These are phyloP conservation scores for Pelecanoides urinatrix DNA, from an alignment of 2,113 vertebrate genomes.

Conservation along the genomic window DNA sequence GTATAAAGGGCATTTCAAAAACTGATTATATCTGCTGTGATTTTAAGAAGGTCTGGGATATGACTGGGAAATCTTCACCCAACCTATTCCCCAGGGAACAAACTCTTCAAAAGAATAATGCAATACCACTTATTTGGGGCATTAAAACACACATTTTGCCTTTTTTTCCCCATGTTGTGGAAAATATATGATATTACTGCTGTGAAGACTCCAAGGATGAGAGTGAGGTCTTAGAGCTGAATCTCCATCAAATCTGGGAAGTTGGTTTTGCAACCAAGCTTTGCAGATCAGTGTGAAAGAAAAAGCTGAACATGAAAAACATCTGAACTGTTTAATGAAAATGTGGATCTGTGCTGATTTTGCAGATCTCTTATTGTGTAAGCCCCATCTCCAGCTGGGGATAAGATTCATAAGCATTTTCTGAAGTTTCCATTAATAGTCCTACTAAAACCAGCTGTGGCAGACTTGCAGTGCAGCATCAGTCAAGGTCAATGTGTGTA, in stretches of 20 bases:
- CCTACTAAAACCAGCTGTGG: background rate
- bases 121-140: background rate
- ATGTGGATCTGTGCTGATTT: background rate
- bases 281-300: background rate
- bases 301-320: background rate
- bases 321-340: background rate
- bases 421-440: background rate
- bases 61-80: constrained; percentile 45
- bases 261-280: background rate
- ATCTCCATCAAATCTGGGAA: background rate
- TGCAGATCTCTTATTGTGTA: background rate
- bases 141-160: background rate
- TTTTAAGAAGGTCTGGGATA: constrained; percentile 64
- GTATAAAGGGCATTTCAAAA: constrained; percentile 72
- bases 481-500: background rate
- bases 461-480: background rate
- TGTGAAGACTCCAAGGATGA: background rate
- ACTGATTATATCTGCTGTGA: constrained; percentile 59
- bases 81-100: background rate
- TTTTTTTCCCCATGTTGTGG: background rate
- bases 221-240: background rate
- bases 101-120: constrained; percentile 29
- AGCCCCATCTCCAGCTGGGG: background rate
- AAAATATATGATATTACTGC: background rate
- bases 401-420: background rate